Percentiles rank a stretch among this genome's conserved stretches.
Evolutionary conservation across 1,140 invertebrate species (phyloP).

Genomic region (Choristoneura fumiferana): DNA sequence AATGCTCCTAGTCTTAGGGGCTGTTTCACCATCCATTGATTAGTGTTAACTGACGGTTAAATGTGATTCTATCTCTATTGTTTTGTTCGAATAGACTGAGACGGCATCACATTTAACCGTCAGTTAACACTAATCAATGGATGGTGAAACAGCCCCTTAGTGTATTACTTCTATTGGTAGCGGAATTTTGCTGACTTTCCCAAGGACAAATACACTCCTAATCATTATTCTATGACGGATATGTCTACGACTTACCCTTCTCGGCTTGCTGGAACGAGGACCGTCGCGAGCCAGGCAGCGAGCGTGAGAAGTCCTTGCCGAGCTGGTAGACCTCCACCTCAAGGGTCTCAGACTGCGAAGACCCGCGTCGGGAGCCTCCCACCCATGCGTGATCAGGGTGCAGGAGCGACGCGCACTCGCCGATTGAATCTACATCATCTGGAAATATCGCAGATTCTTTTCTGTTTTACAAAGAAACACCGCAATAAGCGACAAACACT

Average conservation of each 20-base stretch:
- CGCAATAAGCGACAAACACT: too few relatives aligned
- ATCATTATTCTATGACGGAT: too few relatives aligned
- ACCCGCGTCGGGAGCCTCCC: constrained; percentile 86
- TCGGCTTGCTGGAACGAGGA: constrained; percentile 88
- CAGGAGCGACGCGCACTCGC: constrained; percentile 84
- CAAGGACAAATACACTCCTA: too few relatives aligned
- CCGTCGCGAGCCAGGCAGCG: constrained; percentile 88
- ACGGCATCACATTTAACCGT: too few relatives aligned
- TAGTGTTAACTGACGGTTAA: too few relatives aligned
- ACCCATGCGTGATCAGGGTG: constrained; percentile 92
- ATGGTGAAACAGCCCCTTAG: background rate
- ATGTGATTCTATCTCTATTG: too few relatives aligned
- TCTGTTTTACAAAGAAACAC: background rate
- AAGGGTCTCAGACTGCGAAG: constrained; percentile 90
- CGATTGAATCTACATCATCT: constrained; percentile 86
- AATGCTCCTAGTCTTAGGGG: too few relatives aligned
- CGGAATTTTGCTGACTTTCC: too few relatives aligned
- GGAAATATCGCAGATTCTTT: constrained; percentile 13
- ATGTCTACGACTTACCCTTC: constrained; percentile 42
- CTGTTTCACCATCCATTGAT: too few relatives aligned
- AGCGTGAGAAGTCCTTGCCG: constrained; percentile 90
- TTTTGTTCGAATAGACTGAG: too few relatives aligned
- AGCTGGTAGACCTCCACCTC: constrained; percentile 92
- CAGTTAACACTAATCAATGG: too few relatives aligned
- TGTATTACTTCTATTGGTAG: too few relatives aligned